These are phyloP conservation scores for Conopomorpha cramerella DNA, from an alignment of 1,140 invertebrate genomes.

Conservation along the genomic window DNA sequence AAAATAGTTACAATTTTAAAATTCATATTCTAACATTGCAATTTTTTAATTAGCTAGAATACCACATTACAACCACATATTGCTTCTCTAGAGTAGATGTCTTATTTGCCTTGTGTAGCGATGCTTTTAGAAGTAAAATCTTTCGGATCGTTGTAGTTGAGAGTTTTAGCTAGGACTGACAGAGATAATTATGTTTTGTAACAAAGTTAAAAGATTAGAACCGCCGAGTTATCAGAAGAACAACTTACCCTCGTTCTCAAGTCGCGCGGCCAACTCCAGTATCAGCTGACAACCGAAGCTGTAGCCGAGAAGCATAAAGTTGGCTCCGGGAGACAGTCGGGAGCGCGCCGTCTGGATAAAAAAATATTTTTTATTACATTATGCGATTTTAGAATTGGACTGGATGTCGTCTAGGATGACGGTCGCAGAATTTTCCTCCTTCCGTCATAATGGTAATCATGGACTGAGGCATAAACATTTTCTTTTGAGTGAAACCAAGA, in stretches of 20 bases:
- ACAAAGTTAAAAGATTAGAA: neutral
- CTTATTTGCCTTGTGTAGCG: too few species aligned
- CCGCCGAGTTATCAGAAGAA: neutral
- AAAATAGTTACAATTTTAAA: too few species aligned
- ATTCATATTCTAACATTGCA: too few species aligned
- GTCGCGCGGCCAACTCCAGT: conserved; percentile 56
- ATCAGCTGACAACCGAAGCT: conserved; percentile 66
- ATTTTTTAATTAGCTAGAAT: too few species aligned
- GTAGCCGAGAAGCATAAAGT: conserved; percentile 67
- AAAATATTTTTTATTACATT: conserved; percentile 4
- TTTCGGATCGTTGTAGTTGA: neutral
- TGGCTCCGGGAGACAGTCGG: conserved; percentile 60
- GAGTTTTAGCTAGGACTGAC: neutral
- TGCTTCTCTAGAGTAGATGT: too few species aligned
- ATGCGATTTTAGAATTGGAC: neutral
- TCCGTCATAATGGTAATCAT: too few species aligned
- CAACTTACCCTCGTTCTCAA: conserved; percentile 62
- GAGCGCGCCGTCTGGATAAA: conserved; percentile 33
- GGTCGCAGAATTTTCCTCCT: too few species aligned
- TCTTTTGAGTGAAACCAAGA: neutral
- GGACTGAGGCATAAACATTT: neutral
- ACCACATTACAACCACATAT: too few species aligned
- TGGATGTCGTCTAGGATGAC: too few species aligned
- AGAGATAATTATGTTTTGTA: neutral
- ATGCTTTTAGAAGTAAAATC: neutral